Base-by-base conservation (phyloP, 2,888 invertebrate species). In the Agonopterix subpropinquella region DNA sequence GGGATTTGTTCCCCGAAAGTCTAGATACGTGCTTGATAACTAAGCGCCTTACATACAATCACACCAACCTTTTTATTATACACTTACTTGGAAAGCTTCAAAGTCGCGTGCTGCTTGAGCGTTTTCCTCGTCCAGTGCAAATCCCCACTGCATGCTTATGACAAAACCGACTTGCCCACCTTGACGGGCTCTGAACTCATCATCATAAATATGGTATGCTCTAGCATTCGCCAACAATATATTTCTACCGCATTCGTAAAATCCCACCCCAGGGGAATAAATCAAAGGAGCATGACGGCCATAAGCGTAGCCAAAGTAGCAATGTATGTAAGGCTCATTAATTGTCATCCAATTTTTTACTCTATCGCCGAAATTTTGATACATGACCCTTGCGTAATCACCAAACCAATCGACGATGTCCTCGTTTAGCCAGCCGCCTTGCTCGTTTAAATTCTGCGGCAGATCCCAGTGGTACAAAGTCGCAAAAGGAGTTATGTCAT, bases 401-500 rank as follows among this genome's bases (percentile, higher is more conserved):
- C 64, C 69, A 54, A 82, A 89, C 70, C 85, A 81, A 44, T 79
- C 71, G 0, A 77, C 65, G 8, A 88, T 59, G 3, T 75, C 45
- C 8, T 75, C 64, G 54, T 84, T 84, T 8, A 80, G 62, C 67
- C 83, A 83, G 11, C 91, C 91, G 4, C 90, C 90, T 42, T 82
- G 60, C 5, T 86, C 80, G 53, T 85, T 89, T 1, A 91, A 57
- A 41, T 72, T 69, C 45, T 80, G 73, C 0, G 89, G 89, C 45
- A 89, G 56, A 62, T 89, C 90, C 79, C 85, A 87, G 51, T 90
- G 89, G 53, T 78, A 85, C 55, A 90, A 67, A 0, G 89, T 88
- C 0, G 90, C 78, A 65, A 90, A 75, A 0, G 93, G 92, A 49
- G 81, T 70, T 50, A 93, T 92, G 13, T 83, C 89, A 54, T 89